These are phyloP conservation scores for Liasis olivaceus DNA, from an alignment of 2,797 vertebrate species.

Conservation along the genomic window DNA sequence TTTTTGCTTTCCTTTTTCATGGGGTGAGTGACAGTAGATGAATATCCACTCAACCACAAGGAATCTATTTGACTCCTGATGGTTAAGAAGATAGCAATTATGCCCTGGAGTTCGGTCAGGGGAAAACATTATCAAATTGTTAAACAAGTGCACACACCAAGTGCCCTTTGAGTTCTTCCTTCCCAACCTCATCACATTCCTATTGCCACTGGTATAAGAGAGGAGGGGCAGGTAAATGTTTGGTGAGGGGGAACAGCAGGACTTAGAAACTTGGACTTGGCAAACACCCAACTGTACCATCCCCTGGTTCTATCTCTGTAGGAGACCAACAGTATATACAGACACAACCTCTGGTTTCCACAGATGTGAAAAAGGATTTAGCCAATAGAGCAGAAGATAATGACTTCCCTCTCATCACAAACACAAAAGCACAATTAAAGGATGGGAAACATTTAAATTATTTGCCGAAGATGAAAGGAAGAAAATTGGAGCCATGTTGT, in stretches of 20 bases:
- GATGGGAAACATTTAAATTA: constrained; percentile 56
- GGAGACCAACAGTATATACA: background rate
- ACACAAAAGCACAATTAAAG: constrained; percentile 62
- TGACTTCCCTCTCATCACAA: constrained; percentile 44
- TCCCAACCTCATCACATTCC: background rate
- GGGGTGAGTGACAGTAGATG: background rate
- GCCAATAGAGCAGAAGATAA: constrained; percentile 37
- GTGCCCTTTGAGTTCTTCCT: background rate
- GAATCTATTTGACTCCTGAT: background rate
- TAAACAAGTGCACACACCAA: background rate
- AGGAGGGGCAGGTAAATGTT: background rate
- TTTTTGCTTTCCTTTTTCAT: background rate
- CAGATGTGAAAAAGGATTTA: constrained; percentile 63
- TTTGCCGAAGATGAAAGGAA: constrained; percentile 62
- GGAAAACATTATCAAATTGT: background rate
- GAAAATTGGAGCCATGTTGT: constrained; percentile 62
- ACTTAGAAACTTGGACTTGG: background rate
- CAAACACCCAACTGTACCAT: background rate
- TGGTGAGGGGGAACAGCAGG: background rate
- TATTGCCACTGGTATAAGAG: background rate
- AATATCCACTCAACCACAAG: background rate
- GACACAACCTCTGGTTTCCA: background rate
- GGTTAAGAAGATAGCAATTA: background rate
- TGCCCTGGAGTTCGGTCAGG: background rate
- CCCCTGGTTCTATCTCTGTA: background rate